These are phyloP conservation scores for Chloropsis hardwickii DNA, from an alignment of 2,113 vertebrate species.

Conservation along the genomic window DNA sequence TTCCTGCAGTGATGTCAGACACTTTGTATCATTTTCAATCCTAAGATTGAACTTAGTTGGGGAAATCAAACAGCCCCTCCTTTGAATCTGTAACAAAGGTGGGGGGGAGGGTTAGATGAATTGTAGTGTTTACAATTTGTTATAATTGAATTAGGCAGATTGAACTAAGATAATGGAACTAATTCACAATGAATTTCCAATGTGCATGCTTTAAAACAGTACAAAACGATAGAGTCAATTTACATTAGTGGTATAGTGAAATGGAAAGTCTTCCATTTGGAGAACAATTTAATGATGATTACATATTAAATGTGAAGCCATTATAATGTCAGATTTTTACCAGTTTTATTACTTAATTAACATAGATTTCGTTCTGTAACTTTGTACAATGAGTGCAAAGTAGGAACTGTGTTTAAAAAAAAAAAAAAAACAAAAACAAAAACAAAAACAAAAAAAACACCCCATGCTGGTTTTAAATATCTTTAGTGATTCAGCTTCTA, in stretches of 20 bases:
- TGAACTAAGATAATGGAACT: not conserved
- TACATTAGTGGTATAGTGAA: not conserved
- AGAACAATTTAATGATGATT: not conserved
- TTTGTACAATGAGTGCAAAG: not conserved
- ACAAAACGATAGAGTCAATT: not conserved
- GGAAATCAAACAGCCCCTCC: not conserved
- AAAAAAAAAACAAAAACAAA: not conserved
- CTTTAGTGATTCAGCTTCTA: not conserved
- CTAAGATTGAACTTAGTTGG: not conserved
- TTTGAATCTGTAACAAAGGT: not conserved
- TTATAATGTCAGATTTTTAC: not conserved
- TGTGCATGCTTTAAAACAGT: not conserved
- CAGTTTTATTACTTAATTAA: not conserved
- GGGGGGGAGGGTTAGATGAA: not conserved
- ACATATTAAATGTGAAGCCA: not conserved
- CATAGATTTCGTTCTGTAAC: not conserved
- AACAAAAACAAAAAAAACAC: not conserved
- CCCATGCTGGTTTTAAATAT: not conserved
- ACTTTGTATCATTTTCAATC: not conserved
- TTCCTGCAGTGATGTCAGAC: not conserved
- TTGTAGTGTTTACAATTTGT: not conserved
- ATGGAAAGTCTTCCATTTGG: not conserved
- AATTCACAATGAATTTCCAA: not conserved
- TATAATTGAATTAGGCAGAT: not conserved
- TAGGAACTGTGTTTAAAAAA: not conserved